phyloP scores from a whole-genome alignment of 2,797 vertebrate genomes.

The Vespertilio murinus region DNA sequence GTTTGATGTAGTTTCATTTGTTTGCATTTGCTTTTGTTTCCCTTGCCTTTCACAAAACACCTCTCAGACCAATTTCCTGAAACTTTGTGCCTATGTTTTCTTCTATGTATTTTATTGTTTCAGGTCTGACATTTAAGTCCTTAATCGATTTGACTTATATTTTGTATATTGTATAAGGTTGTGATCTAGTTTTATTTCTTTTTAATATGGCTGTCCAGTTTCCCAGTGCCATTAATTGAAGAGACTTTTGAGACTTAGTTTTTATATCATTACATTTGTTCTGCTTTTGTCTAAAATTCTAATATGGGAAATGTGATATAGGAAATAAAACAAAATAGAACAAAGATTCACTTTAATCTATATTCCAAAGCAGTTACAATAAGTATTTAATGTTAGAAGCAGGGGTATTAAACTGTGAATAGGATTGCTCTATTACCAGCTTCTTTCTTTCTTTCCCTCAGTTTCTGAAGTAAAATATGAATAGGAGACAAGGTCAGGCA shows the following conservation, averaged over 20 bases:
- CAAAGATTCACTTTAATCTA: background rate
- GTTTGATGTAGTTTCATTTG: background rate
- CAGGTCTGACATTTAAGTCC: background rate
- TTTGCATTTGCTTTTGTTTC: background rate
- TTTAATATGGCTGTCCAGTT: background rate
- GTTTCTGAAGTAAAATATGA: background rate
- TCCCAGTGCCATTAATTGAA: background rate
- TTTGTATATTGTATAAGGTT: background rate
- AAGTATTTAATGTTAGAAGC: background rate
- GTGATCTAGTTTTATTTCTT: background rate
- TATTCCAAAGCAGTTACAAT: background rate
- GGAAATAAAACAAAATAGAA: rapidly evolving
- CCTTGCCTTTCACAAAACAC: background rate
- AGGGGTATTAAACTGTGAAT: background rate
- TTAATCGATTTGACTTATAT: background rate
- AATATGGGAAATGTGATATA: background rate
- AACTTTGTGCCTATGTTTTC: background rate
- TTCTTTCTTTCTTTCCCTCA: background rate
- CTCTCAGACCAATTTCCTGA: background rate
- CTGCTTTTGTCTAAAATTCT: background rate
- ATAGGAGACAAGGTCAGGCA: background rate
- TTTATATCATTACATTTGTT: background rate
- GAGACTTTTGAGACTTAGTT: background rate
- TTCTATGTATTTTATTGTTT: background rate
- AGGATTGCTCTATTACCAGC: background rate